A percentile compares a stretch with the other conserved stretches of the same genome.
phyloP scores from a whole-genome alignment of 2,888 invertebrate genomes.

The Chymomyza fuscimana region DNA sequence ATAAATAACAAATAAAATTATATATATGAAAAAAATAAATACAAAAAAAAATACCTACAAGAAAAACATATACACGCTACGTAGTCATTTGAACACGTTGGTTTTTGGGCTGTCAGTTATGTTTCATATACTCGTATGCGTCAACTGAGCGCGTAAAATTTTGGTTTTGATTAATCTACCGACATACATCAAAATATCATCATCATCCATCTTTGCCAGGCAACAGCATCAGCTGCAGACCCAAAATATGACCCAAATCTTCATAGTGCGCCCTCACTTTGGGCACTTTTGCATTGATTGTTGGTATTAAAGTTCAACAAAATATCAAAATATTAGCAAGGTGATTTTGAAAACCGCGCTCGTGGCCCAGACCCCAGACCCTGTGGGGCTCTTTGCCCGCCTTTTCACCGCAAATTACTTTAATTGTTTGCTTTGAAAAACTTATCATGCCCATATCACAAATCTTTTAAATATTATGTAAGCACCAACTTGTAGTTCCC shows the following conservation, averaged over 20 bases:
- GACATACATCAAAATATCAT: conserved; percentile 60
- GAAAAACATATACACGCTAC: conserved; percentile 38
- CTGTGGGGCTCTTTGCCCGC: background rate
- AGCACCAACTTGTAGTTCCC: conserved; percentile 27
- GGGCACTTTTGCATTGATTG: conserved; percentile 55
- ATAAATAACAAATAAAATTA: conserved; percentile 20
- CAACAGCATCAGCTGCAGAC: conserved; percentile 6
- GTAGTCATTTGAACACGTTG: conserved; percentile 39
- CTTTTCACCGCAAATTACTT: conserved; percentile 42
- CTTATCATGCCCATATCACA: conserved; percentile 31
- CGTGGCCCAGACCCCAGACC: background rate
- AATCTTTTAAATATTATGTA: background rate
- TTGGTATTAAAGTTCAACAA: conserved; percentile 6
- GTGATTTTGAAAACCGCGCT: conserved; percentile 5
- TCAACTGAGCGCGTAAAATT: conserved; percentile 27
- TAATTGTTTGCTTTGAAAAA: conserved; percentile 41
- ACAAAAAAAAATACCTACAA: conserved; percentile 4
- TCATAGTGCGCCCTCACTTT: conserved; percentile 9
- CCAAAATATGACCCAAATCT: conserved; percentile 53
- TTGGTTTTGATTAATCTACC: conserved; percentile 59
- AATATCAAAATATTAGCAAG: conserved; percentile 10
- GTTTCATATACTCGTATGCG: background rate
- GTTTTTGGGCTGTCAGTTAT: conserved; percentile 14
- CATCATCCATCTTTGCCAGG: conserved; percentile 48
- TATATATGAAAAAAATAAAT: conserved; percentile 14